These are phyloP conservation scores for Plagodis dolabraria DNA, from an alignment of 2,888 invertebrate species.

Conservation along the genomic window DNA sequence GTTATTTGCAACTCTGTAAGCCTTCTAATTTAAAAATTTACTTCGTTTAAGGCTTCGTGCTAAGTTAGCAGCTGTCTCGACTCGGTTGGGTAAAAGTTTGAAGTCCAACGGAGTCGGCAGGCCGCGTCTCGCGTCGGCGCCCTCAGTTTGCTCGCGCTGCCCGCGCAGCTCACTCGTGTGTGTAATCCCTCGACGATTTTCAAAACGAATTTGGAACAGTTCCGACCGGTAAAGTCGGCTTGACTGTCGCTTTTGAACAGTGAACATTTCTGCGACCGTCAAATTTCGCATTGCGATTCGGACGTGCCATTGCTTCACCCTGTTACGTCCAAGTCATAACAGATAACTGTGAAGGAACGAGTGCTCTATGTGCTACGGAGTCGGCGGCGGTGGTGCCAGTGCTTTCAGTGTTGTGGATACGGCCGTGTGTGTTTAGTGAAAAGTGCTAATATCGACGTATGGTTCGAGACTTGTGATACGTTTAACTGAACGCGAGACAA, in stretches of 20 bases:
- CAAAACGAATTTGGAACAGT: constrained; percentile 76
- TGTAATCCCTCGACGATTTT: constrained; percentile 47
- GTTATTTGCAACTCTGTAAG: constrained; percentile 72
- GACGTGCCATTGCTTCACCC: constrained; percentile 73
- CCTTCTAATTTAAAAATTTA: constrained; percentile 61
- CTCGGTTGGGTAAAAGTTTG: constrained; percentile 78
- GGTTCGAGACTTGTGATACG: constrained; percentile 64
- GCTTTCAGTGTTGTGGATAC: constrained; percentile 75
- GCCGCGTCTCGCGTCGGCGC: constrained; percentile 64
- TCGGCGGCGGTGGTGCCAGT: constrained; percentile 68
- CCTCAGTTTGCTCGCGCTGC: constrained; percentile 79
- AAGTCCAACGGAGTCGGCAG: constrained; percentile 73
- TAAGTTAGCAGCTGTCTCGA: constrained; percentile 52
- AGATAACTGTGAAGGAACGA: constrained; percentile 78
- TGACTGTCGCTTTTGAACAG: constrained; percentile 73
- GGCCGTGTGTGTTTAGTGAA: constrained; percentile 70
- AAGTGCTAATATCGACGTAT: constrained; percentile 72
- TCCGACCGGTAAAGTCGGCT: constrained; percentile 76
- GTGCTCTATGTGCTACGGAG: constrained; percentile 71
- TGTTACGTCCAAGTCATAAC: constrained; percentile 71
- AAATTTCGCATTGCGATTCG: constrained; percentile 78
- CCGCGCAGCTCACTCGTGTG: constrained; percentile 80
- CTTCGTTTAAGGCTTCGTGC: constrained; percentile 41
- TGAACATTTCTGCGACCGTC: constrained; percentile 64
- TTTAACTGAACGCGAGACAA: constrained; percentile 72